A percentile compares a stretch with the other conserved stretches of the same genome.
Conservation (phyloP, 2,888 invertebrate species). For the Yponomeuta cagnagella region DNA sequence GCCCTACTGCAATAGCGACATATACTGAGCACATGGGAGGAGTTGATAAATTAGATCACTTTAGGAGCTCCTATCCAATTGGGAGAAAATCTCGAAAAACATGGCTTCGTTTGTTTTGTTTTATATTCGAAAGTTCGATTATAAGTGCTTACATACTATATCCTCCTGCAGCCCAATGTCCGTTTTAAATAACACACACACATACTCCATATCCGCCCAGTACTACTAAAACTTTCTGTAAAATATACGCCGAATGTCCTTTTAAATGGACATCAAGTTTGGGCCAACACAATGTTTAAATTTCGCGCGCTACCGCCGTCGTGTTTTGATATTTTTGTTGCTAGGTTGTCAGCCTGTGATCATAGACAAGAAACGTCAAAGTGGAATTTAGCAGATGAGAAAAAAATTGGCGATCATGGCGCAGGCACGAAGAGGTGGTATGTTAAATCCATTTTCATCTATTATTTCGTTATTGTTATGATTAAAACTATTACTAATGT, state of each 20-base stretch:
- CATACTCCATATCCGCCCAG: constrained; percentile 4
- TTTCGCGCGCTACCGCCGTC: constrained; percentile 2
- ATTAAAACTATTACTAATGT: constrained; percentile 4
- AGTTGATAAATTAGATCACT: no score
- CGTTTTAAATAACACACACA: constrained; percentile 2
- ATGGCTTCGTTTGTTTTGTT: no score
- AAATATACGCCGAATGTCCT: neutral
- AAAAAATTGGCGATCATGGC: constrained; percentile 4
- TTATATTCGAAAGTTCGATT: no score
- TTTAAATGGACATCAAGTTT: neutral
- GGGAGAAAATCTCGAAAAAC: no score
- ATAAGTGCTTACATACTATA: no score
- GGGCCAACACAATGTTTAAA: neutral
- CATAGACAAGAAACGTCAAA: constrained; percentile 4
- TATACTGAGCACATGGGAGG: no score
- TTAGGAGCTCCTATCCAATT: no score
- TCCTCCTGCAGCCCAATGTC: constrained; percentile 7
- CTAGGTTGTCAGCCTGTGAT: constrained; percentile 1
- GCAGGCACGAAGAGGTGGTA: constrained; percentile 4
- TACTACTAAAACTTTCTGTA: constrained; percentile 2
- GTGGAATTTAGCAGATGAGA: constrained; percentile 3
- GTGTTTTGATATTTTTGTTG: constrained; percentile 2
- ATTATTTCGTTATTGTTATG: neutral
- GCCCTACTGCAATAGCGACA: no score
- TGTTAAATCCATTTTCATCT: constrained; percentile 4